A percentile compares a stretch with the other conserved stretches of the same genome.
Conservation (phyloP, 92 coral and sea anemone genomes). For the Blastomussa wellsi region DNA sequence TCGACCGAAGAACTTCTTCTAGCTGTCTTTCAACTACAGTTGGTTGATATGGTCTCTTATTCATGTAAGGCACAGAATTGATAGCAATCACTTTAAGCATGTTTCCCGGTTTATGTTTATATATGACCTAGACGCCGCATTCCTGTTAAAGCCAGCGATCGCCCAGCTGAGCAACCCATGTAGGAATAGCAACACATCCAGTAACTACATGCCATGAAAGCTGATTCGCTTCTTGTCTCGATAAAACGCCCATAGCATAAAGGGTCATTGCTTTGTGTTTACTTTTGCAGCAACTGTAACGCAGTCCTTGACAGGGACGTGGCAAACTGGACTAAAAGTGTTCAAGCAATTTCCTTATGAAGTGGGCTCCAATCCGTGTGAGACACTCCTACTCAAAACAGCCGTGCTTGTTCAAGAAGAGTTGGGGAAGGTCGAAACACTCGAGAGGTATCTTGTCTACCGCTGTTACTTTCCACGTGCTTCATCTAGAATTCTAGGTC, state of each 20-base stretch:
- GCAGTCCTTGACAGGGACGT: slow-evolving; percentile 23
- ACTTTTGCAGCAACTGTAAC: slow-evolving; percentile 9
- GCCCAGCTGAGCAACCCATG: not conserved
- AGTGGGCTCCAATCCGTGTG: slow-evolving; percentile 8
- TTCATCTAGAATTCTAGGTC: not conserved
- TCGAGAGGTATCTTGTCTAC: slow-evolving; percentile 42
- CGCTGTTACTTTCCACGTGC: not conserved
- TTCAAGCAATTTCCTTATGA: slow-evolving; percentile 18
- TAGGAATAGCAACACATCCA: not conserved
- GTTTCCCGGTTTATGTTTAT: not conserved
- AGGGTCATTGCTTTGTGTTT: not conserved
- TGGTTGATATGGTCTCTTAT: not conserved
- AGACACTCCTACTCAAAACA: slow-evolving; percentile 45
- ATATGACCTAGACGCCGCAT: not conserved
- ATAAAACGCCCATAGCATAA: not conserved
- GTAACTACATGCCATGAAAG: not conserved
- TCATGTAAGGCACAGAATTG: slow-evolving; percentile 2
- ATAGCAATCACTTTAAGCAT: too few relatives aligned
- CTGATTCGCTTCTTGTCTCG: not conserved
- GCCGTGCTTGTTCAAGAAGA: slow-evolving; percentile 41
- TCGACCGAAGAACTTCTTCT: slow-evolving; percentile 58
- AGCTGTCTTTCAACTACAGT: slow-evolving; percentile 50
- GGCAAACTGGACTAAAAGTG: slow-evolving; percentile 60
- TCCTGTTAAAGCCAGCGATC: not conserved
- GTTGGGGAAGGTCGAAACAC: slow-evolving; percentile 31